A percentile compares a stretch with the other conserved stretches of the same genome.
These are phyloP conservation scores for Troides helena DNA, from an alignment of 2,888 invertebrate species.

Conservation along the genomic window DNA sequence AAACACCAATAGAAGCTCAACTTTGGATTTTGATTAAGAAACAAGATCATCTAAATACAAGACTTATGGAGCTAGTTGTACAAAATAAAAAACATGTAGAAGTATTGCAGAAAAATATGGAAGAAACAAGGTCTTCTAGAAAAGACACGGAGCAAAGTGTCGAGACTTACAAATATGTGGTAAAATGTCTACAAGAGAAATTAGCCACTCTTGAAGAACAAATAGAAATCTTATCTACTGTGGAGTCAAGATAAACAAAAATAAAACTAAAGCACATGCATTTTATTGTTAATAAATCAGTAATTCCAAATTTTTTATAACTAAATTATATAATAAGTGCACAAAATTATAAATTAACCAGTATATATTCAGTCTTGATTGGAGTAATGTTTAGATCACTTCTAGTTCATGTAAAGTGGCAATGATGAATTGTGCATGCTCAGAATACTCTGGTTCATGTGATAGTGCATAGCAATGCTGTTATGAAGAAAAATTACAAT, in stretches of 20 bases:
- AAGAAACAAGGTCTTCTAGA: slow-evolving; percentile 48
- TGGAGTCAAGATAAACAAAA: slow-evolving; percentile 59
- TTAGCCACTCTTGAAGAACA: slow-evolving; percentile 71
- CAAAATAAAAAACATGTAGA: slow-evolving; percentile 64
- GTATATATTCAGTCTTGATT: slow-evolving; percentile 7
- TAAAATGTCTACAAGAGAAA: slow-evolving; percentile 71
- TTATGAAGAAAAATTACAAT: no score
- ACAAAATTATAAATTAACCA: background rate
- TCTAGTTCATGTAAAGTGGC: no score
- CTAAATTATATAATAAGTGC: background rate
- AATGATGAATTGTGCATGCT: no score
- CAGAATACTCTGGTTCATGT: no score
- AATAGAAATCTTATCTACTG: slow-evolving; percentile 68
- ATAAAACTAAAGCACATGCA: slow-evolving; percentile 4
- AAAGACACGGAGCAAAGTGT: slow-evolving; percentile 57
- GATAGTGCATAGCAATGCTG: no score
- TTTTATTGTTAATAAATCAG: slow-evolving; percentile 9
- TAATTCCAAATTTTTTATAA: slow-evolving; percentile 3
- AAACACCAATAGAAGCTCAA: slow-evolving; percentile 56
- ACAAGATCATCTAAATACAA: slow-evolving; percentile 62
- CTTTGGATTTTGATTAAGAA: slow-evolving; percentile 69
- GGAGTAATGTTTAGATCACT: background rate
- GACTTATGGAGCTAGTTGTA: slow-evolving; percentile 53
- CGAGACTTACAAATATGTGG: slow-evolving; percentile 65
- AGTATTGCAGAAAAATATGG: slow-evolving; percentile 53